Conservation (phyloP, 2,888 invertebrate species). For the Drosophila koepferae region DNA sequence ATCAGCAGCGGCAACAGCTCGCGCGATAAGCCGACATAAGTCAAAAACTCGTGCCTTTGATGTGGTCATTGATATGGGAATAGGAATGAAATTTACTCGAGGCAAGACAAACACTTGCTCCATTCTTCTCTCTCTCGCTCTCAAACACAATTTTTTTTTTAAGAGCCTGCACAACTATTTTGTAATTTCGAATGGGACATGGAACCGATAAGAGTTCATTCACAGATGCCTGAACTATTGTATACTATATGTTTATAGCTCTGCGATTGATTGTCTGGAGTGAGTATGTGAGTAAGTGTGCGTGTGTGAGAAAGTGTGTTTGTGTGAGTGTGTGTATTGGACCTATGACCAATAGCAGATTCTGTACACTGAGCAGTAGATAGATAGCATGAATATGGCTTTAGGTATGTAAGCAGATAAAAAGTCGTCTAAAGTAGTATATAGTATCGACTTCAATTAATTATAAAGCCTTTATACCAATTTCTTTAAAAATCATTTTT, state of each 20-base stretch:
- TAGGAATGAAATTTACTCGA: slow-evolving; percentile 1
- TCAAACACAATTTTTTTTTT: not conserved
- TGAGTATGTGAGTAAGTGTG: not conserved
- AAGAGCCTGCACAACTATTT: slow-evolving; percentile 44
- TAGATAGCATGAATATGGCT: not conserved
- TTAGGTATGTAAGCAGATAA: not conserved
- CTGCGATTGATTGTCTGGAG: not conserved
- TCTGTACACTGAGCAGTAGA: not conserved
- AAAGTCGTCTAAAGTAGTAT: too few species aligned
- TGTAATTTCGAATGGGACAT: slow-evolving; percentile 53
- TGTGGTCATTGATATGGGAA: slow-evolving; percentile 30
- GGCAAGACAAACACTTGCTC: not conserved
- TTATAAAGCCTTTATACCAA: too few species aligned
- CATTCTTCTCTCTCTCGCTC: not conserved
- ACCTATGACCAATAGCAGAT: slow-evolving; percentile 13
- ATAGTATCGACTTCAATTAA: too few species aligned
- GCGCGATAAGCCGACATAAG: slow-evolving; percentile 50
- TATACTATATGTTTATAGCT: slow-evolving; percentile 5
- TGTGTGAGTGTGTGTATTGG: not conserved
- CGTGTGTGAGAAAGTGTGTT: not conserved
- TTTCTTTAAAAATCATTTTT: too few species aligned
- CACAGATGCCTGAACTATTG: slow-evolving; percentile 57
- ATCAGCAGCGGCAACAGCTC: not conserved
- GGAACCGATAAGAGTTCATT: slow-evolving; percentile 73
- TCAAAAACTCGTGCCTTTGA: slow-evolving; percentile 33